A percentile compares a stretch with the other conserved stretches of the same genome.
These are phyloP conservation scores for Amblyraja radiata DNA, from an alignment of 2,797 vertebrate species.

Conservation along the genomic window DNA sequence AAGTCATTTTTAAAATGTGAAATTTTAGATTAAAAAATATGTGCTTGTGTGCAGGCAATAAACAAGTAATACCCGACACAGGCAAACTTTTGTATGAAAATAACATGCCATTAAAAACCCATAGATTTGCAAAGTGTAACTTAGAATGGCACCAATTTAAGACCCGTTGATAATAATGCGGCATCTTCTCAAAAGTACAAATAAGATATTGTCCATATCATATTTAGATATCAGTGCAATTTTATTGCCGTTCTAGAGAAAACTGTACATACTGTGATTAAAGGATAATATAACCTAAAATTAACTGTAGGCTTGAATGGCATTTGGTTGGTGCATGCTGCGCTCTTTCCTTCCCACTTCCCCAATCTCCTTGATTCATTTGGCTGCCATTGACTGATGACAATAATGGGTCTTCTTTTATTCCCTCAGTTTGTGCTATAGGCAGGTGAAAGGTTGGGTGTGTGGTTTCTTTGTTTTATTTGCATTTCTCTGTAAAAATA, in stretches of 20 bases:
- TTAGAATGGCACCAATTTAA: background rate
- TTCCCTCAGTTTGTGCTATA: constrained; percentile 32
- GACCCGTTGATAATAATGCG: background rate
- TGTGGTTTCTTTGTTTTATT: constrained; percentile 22
- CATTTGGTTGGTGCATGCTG: background rate
- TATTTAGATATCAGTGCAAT: background rate
- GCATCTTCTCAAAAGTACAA: background rate
- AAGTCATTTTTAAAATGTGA: background rate
- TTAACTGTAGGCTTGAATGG: background rate
- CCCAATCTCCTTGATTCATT: background rate
- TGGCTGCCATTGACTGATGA: background rate
- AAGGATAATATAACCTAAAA: constrained; percentile 27
- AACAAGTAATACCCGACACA: no score
- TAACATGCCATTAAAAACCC: background rate
- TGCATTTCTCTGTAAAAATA: constrained; percentile 22
- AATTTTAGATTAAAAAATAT: background rate
- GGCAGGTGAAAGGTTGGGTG: background rate
- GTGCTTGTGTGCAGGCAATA: background rate
- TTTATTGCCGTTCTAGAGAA: background rate
- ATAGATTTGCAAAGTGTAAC: background rate
- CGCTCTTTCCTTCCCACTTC: background rate
- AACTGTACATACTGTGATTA: constrained; percentile 31
- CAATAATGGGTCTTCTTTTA: constrained; percentile 17
- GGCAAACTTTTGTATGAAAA: background rate
- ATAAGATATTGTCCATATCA: background rate